A percentile compares a stretch with the other conserved stretches of the same genome.
Evolutionary conservation across 2,888 invertebrate genomes (phyloP).

Genomic region (Meiosimyza platycephala): DNA sequence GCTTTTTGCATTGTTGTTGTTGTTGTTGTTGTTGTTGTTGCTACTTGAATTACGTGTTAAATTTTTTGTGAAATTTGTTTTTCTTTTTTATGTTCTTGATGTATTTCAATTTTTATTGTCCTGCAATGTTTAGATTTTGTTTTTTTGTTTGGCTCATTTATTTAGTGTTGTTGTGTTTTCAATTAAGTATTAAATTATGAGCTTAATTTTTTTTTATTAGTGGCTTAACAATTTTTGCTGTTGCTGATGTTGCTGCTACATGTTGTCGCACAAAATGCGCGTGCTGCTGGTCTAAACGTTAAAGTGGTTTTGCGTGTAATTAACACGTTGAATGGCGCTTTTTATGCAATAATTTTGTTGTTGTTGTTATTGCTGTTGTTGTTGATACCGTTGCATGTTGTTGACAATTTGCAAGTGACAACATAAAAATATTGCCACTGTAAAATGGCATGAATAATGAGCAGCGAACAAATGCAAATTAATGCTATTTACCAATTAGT

Average conservation of each 20-base stretch:
- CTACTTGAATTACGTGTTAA: neutral
- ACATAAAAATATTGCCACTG: too few species aligned
- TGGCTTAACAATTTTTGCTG: conserved; percentile 31
- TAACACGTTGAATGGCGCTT: conserved; percentile 42
- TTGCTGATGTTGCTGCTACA: conserved; percentile 40
- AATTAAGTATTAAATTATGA: conserved; percentile 18
- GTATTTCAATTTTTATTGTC: neutral
- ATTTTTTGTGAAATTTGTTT: conserved; percentile 9
- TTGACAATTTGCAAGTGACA: too few species aligned
- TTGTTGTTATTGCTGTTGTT: neutral
- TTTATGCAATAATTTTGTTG: conserved; percentile 44
- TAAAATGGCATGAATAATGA: too few species aligned
- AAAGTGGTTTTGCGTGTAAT: conserved; percentile 46
- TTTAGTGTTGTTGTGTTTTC: neutral
- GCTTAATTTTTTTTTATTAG: conserved; percentile 12
- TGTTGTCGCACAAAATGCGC: conserved; percentile 33
- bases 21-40: neutral
- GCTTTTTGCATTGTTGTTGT: conserved; percentile 1
- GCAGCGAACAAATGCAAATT: too few species aligned
- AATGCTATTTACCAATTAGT: too few species aligned
- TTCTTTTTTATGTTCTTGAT: neutral
- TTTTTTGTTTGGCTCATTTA: neutral
- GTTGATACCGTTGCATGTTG: too few species aligned
- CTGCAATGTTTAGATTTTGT: neutral
- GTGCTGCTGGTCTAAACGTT: conserved; percentile 38